Evolutionary conservation across 2,113 vertebrate genomes (phyloP).

Genomic region (Oncorhynchus tshawytscha): DNA sequence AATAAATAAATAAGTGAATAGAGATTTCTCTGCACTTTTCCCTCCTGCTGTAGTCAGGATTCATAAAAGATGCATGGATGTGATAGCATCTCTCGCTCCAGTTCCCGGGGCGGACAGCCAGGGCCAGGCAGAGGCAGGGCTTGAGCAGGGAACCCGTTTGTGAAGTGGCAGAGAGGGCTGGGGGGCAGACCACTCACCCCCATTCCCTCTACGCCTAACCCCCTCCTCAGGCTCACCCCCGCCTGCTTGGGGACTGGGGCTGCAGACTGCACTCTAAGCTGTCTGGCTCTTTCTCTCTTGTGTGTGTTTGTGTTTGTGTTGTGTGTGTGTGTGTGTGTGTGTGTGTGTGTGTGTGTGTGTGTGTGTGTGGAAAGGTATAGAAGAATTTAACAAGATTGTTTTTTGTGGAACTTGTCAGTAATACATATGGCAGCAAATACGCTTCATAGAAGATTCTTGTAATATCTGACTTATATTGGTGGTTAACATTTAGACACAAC

Average conservation of each 20-base stretch:
- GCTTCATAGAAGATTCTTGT: too few relatives aligned
- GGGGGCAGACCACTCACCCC: conserved; percentile 13
- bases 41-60: background rate
- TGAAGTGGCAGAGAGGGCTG: background rate
- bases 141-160: background rate
- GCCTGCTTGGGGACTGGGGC: conserved; percentile 1
- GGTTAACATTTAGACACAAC: too few relatives aligned
- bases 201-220: background rate
- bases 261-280: conserved; percentile 8
- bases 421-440: too few relatives aligned
- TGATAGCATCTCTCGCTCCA: conserved; percentile 19
- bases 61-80: conserved; percentile 47
- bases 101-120: background rate
- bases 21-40: background rate
- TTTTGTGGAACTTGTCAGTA: too few relatives aligned
- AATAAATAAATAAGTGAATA: background rate
- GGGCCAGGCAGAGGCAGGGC: background rate
- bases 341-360: background rate
- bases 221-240: conserved; percentile 13
- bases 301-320: conserved; percentile 6
- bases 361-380: background rate
- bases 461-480: too few relatives aligned
- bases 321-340: background rate
- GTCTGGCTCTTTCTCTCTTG: conserved; percentile 1
- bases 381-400: too few relatives aligned